These are phyloP conservation scores for Gallinago jamesoni DNA, from an alignment of 2,113 vertebrate species.

Conservation along the genomic window DNA sequence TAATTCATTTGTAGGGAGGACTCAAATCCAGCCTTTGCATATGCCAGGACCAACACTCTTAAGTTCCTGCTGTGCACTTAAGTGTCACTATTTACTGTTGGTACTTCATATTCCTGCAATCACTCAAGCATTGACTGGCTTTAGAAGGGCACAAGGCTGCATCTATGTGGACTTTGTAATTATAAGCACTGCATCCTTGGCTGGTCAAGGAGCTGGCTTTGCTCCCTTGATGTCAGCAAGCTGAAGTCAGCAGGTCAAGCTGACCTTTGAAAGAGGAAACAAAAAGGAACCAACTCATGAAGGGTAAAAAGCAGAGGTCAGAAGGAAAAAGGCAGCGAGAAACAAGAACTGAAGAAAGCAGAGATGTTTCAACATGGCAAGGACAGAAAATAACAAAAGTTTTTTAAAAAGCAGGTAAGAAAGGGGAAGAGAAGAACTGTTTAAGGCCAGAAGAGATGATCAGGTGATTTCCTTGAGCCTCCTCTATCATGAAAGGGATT, in stretches of 20 bases:
- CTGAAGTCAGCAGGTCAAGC: constrained; percentile 46
- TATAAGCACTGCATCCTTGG: neutral
- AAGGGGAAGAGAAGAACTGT: neutral
- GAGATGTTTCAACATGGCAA: neutral
- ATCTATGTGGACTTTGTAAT: neutral
- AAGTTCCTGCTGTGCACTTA: neutral
- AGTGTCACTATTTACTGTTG: neutral
- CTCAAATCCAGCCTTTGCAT: neutral
- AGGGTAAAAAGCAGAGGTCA: neutral
- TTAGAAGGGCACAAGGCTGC: neutral
- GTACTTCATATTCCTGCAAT: neutral
- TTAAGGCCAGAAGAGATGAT: neutral
- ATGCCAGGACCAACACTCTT: neutral
- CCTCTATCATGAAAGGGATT: neutral
- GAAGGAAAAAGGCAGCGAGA: neutral
- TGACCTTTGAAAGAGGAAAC: constrained; percentile 33
- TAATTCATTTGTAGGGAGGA: neutral
- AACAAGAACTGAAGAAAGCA: neutral
- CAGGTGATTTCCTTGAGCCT: neutral
- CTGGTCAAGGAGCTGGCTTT: neutral
- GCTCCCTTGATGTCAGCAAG: neutral
- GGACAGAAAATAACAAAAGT: neutral
- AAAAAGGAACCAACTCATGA: neutral
- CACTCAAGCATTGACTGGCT: neutral
- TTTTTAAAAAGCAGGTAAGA: neutral